A percentile compares a stretch with the other conserved stretches of the same genome.
Conservation (phyloP, 1,140 invertebrate genomes). For the Drosophila nannoptera region DNA sequence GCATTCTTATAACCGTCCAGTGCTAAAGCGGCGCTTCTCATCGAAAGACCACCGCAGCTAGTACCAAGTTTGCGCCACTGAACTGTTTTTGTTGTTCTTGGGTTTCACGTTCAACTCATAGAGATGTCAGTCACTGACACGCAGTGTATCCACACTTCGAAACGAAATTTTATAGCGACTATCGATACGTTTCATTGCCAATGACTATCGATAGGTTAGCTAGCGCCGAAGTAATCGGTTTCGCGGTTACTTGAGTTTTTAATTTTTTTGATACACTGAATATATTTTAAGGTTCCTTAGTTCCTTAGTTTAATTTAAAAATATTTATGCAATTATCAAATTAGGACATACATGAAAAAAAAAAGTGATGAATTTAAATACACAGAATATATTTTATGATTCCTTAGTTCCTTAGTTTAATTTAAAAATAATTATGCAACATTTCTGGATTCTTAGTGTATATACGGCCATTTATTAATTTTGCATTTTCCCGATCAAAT, state of each 20-base stretch:
- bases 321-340: too few relatives aligned
- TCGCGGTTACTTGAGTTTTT: background rate
- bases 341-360: too few relatives aligned
- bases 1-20: constrained; percentile 24
- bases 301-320: too few relatives aligned
- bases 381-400: too few relatives aligned
- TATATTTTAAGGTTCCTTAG: too few relatives aligned
- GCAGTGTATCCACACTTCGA: constrained; percentile 31
- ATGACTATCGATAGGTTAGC: background rate
- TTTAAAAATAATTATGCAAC: too few relatives aligned
- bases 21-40: constrained; percentile 25
- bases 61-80: constrained; percentile 24
- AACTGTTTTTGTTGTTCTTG: constrained; percentile 41
- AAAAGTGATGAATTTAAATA: too few relatives aligned
- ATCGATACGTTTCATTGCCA: background rate
- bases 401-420: too few relatives aligned
- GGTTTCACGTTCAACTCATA: constrained; percentile 38
- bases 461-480: background rate
- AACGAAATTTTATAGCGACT: background rate
- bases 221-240: background rate
- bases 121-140: constrained; percentile 31
- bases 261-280: background rate
- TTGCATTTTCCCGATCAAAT: constrained; percentile 52
- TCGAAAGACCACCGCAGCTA: constrained; percentile 27
- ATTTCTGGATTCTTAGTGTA: background rate